phyloP scores from a whole-genome alignment of 2,888 invertebrate species.

The Falcaria lacertinaria region DNA sequence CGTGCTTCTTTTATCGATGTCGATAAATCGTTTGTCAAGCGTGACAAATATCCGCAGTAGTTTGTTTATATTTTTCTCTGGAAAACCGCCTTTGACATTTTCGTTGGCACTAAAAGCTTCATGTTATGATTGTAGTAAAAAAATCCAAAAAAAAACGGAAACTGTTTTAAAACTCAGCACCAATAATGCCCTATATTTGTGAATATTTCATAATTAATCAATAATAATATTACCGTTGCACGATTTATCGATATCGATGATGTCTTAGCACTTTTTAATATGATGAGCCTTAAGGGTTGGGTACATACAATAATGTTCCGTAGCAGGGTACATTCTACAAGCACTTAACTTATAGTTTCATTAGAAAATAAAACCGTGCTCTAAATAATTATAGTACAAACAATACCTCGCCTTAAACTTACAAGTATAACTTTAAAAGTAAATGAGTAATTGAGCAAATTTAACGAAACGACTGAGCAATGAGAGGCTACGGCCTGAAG shows the following conservation, averaged over 20 bases:
- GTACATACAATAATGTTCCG: neutral
- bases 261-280: neutral
- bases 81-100: too few species aligned
- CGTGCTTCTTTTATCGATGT: neutral
- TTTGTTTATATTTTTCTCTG: too few species aligned
- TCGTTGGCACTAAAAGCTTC: too few species aligned
- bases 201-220: too few species aligned
- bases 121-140: too few species aligned
- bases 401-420: slow-evolving; percentile 50
- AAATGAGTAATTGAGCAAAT: slow-evolving; percentile 74
- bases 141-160: too few species aligned
- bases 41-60: too few species aligned
- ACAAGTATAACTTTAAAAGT: slow-evolving; percentile 56
- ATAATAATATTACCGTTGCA: too few species aligned
- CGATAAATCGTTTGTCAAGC: neutral
- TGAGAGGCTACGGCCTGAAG: slow-evolving; percentile 49
- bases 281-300: neutral
- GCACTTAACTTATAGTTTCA: slow-evolving; percentile 61
- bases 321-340: slow-evolving; percentile 27
- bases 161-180: too few species aligned
- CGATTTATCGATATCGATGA: neutral
- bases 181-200: too few species aligned
- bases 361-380: slow-evolving; percentile 77
- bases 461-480: slow-evolving; percentile 75
- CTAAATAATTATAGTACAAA: slow-evolving; percentile 66